Evolutionary conservation across 2,797 vertebrate species (phyloP).

Genomic region (Momotus momota): DNA sequence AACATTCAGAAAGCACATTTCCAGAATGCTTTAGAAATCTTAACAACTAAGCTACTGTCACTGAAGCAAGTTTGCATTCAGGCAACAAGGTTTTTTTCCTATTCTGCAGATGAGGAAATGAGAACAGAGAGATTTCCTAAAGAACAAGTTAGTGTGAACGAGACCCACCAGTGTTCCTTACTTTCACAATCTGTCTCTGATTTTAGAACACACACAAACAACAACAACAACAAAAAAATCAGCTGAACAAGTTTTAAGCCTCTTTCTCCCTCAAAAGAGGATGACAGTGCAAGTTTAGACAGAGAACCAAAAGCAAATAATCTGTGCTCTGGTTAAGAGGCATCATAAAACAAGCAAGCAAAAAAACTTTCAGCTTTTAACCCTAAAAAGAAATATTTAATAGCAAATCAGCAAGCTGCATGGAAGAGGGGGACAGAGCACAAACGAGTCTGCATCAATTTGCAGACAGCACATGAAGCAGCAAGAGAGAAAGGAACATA

Average conservation of each 20-base stretch:
- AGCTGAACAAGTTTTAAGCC: neutral
- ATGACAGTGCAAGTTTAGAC: neutral
- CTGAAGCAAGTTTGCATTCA: slow-evolving; percentile 34
- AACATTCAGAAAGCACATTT: neutral
- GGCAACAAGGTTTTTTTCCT: neutral
- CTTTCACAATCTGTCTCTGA: slow-evolving; percentile 35
- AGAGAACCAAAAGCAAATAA: neutral
- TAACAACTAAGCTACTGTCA: slow-evolving; percentile 25
- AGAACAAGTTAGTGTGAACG: slow-evolving; percentile 51
- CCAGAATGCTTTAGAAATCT: slow-evolving; percentile 35
- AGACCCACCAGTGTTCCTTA: neutral
- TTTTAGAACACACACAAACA: neutral
- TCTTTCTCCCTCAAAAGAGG: slow-evolving; percentile 1
- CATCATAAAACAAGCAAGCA: neutral
- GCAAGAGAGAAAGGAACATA: slow-evolving; percentile 53
- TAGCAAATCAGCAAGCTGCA: neutral
- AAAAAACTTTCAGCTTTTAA: slow-evolving; percentile 18
- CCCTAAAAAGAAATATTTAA: slow-evolving; percentile 9
- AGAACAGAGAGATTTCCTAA: slow-evolving; percentile 52
- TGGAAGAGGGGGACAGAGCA: neutral
- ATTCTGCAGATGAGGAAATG: slow-evolving; percentile 38
- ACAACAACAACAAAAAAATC: neutral
- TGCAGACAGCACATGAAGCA: slow-evolving; percentile 50
- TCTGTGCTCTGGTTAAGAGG: neutral
- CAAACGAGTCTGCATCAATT: slow-evolving; percentile 21